phyloP scores from a whole-genome alignment of 2,888 invertebrate species.

The Caprella mutica region DNA sequence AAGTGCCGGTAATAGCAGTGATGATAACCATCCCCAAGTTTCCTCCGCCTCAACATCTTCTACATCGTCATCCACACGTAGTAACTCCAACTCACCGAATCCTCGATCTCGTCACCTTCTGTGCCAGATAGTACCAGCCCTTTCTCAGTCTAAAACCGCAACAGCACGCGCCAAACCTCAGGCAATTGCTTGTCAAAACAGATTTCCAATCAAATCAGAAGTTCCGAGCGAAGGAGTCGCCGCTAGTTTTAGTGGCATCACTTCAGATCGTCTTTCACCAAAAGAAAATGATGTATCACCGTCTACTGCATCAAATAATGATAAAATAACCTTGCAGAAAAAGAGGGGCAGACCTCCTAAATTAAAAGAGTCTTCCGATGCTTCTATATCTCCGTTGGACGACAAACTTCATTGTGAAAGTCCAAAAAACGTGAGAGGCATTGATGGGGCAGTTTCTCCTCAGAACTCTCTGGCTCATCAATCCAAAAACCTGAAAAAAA shows the following conservation, averaged over 20 bases:
- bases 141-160: conserved; percentile 21
- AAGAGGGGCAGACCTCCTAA: conserved; percentile 28
- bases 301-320: too few species aligned
- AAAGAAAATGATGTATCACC: too few species aligned
- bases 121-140: conserved; percentile 26
- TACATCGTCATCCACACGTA: conserved; percentile 14
- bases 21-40: background rate
- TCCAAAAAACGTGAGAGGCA: conserved; percentile 11
- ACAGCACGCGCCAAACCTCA: conserved; percentile 17
- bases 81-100: conserved; percentile 25
- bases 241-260: too few species aligned
- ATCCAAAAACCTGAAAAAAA: conserved; percentile 6
- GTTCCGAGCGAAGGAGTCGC: too few species aligned
- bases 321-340: background rate
- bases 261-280: too few species aligned
- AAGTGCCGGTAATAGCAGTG: too few species aligned
- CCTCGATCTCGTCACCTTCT: conserved; percentile 36
- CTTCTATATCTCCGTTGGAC: background rate
- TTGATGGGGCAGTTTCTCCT: conserved; percentile 1
- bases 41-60: background rate
- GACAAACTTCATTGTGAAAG: conserved; percentile 5
- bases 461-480: conserved; percentile 3
- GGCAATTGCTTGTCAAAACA: background rate
- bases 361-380: conserved; percentile 11
- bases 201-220: too few species aligned